phyloP scores from a whole-genome alignment of 2,113 vertebrate species.

The Puntigrus tetrazona region DNA sequence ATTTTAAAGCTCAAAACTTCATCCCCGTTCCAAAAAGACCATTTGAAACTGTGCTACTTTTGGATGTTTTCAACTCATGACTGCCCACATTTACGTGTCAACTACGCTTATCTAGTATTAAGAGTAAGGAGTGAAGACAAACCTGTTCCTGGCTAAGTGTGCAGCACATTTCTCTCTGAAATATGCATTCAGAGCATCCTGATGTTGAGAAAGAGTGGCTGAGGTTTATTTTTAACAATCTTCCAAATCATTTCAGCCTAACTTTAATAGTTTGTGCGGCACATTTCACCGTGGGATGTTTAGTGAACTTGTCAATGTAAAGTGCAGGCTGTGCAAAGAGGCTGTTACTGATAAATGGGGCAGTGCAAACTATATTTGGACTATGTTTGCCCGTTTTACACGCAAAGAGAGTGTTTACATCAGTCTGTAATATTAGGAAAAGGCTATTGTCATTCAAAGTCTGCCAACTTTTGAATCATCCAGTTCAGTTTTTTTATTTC shows the following conservation, averaged over 20 bases:
- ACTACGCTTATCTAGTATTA: background rate
- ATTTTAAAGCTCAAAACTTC: background rate
- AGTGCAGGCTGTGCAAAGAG: background rate
- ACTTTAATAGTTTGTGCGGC: background rate
- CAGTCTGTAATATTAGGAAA: background rate
- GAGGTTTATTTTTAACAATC: background rate
- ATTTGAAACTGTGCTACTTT: background rate
- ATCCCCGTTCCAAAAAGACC: background rate
- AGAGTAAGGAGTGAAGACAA: background rate
- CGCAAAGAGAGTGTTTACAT: background rate
- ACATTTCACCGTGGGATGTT: constrained; percentile 6
- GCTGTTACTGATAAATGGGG: constrained; percentile 3
- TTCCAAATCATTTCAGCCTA: background rate
- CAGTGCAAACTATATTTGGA: constrained; percentile 15
- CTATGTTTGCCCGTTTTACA: background rate
- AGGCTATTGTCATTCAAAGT: background rate
- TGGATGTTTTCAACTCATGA: background rate
- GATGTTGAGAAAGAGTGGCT: background rate
- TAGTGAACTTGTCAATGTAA: constrained; percentile 12
- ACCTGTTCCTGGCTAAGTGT: background rate
- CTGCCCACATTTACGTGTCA: background rate
- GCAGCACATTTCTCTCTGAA: background rate
- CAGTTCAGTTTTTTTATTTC: background rate
- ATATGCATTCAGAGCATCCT: background rate
- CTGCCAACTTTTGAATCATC: background rate